Percentiles rank a stretch among this genome's conserved stretches.
phyloP scores from a whole-genome alignment of 2,888 invertebrate genomes.

The Chrysomela aeneicollis region DNA sequence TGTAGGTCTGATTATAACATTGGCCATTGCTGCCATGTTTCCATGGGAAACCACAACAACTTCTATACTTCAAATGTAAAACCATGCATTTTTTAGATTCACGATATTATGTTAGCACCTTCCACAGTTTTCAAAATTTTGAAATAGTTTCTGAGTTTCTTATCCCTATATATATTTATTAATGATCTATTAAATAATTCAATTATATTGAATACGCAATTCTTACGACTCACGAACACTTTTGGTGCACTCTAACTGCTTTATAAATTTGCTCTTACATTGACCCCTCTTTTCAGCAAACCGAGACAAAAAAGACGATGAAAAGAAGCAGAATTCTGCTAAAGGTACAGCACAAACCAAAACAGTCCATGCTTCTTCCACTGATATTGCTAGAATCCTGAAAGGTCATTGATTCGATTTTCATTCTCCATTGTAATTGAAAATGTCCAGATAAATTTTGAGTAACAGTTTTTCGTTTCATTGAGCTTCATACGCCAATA shows the following conservation, averaged over 20 bases:
- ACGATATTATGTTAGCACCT: too few species aligned
- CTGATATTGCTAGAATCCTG: constrained; percentile 45
- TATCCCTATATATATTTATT: too few species aligned
- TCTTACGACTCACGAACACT: background rate
- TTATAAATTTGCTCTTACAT: constrained; percentile 23
- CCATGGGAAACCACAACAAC: too few species aligned
- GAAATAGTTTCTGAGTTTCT: too few species aligned
- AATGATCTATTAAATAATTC: background rate
- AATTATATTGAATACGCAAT: too few species aligned
- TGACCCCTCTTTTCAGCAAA: constrained; percentile 56
- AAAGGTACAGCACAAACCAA: constrained; percentile 57
- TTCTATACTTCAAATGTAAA: too few species aligned
- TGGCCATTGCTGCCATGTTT: too few species aligned
- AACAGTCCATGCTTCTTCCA: constrained; percentile 50
- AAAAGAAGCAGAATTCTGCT: constrained; percentile 58
- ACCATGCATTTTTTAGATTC: too few species aligned
- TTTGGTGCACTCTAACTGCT: background rate
- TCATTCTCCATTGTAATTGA: constrained; percentile 38
- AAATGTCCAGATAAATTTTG: constrained; percentile 40
- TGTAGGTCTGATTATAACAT: too few species aligned
- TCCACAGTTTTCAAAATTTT: too few species aligned
- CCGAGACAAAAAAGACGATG: constrained; percentile 58
- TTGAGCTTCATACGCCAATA: constrained; percentile 25
- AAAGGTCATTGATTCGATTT: constrained; percentile 47
- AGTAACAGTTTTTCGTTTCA: constrained; percentile 44